Evolutionary conservation across 2,797 vertebrate genomes (phyloP), one percentile per base, ranked within the genome.

Genomic region (Cirrhinus molitorella): DNA sequence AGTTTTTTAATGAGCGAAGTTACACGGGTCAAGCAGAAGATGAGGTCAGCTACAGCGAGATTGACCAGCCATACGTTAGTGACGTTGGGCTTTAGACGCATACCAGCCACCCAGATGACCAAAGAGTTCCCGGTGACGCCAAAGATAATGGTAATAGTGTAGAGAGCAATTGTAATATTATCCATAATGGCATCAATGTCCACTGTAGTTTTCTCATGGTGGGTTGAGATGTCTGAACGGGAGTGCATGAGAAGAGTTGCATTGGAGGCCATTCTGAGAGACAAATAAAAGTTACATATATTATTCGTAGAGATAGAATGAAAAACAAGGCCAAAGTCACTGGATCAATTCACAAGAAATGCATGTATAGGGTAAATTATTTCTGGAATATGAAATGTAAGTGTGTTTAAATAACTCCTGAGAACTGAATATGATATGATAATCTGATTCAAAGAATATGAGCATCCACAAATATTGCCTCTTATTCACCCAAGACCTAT

Each of bases 41-140:
- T 92, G n/a, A 95, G 84, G 89, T 96, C 95, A 0, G 95, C 95
- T 2, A 94, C 77, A 0, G 95, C 95, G 53, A 96, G 88, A 12
- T 96, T 96, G 83, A 95, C 91, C 85, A 96, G 80, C 95, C 94
- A 95, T 37, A 96, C 91, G 1, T 94, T 92, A 76, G 92, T 94
- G 65, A 95, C 94, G 0, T 84, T 94, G 0, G 88, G 84, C 89
- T 93, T 93, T 59, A 95, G 77, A 45, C 88, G 92, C 89, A 93
- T 92, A n/a, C 94, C 92, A 0, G 92, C 91, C 85, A 95, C 88
- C 92, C 93, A 95, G 89, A 96, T 94, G 25, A 96, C 95, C 21
- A 93, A 0, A 0, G 90, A 83, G 87, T 96, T 96, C 43, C 95
- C 95, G 0, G 86, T 85, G 81, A 90, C 90, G 78, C 95, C 95